A percentile compares a stretch with the other conserved stretches of the same genome.
These are phyloP conservation scores for Heterotis niloticus DNA, from an alignment of 2,113 vertebrate species.

Conservation along the genomic window DNA sequence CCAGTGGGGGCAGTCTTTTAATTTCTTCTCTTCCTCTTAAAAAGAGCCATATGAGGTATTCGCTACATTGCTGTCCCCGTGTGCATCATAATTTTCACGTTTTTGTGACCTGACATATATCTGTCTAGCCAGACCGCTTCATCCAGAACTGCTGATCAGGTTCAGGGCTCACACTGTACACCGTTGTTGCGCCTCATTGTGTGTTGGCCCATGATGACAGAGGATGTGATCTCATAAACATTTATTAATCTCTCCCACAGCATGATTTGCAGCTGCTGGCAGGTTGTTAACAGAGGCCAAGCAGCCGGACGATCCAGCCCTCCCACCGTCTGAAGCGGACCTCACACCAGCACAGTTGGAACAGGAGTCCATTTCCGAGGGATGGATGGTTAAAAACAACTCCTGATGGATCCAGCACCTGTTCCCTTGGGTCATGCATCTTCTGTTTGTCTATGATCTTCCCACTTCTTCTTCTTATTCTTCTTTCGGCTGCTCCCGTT, in stretches of 20 bases:
- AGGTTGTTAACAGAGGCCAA: conserved; percentile 25
- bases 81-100: background rate
- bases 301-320: no score
- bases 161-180: background rate
- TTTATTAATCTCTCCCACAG: conserved; percentile 40
- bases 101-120: conserved; percentile 17
- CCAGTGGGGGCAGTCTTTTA: background rate
- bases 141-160: background rate
- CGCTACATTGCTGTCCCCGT: background rate
- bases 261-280: conserved; percentile 45
- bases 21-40: conserved; percentile 3
- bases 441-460: conserved; percentile 26
- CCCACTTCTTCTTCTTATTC: no score
- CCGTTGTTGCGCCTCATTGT: background rate
- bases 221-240: conserved; percentile 24
- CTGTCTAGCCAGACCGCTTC: background rate
- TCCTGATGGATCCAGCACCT: conserved; percentile 61
- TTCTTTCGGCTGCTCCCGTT: no score
- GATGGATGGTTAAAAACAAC: conserved; percentile 57
- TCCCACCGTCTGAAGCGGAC: conserved; percentile 43
- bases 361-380: conserved; percentile 53
- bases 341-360: conserved; percentile 46
- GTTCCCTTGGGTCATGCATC: conserved; percentile 35
- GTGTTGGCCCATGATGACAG: background rate
- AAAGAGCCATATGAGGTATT: background rate